Evolutionary conservation across 2,797 vertebrate species (phyloP), one percentile per base, ranked within the genome.

Genomic region (Helicolenus hilgendorfi): DNA sequence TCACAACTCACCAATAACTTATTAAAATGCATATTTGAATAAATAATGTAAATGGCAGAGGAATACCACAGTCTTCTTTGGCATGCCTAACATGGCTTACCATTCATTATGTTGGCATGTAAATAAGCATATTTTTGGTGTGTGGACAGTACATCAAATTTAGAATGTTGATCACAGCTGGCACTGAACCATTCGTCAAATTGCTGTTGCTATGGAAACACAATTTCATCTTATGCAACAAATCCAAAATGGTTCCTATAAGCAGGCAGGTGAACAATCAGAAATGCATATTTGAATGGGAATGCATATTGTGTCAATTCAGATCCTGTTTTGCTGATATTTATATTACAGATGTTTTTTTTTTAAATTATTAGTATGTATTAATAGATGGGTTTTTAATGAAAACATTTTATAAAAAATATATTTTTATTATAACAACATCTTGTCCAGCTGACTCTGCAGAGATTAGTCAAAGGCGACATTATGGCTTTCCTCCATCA

Each of bases 171-270:
- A 92, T 91, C 81, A 84, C 76, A 86, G 69, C 83, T 86, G 91
- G 78, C 71, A 80, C 49, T 33, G 33, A 74, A 74, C 82, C 71
- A 81, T 89, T 93, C 89, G 83, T 88, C 73, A 92, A 92, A 88
- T 81, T 83, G 85, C 62, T 79, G 93, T 96, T 95, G 90, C 93
- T 84, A 95, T 94, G 91, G 95, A 89, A 91, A 96, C 96, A 53
- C 65, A 65, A 71, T 53, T 85, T 77, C 75, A 18, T 68, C 86
- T 90, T 92, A 81, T 85, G 91, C 82, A 94, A 91, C 90, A 81
- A 75, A 86, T 70, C 63, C 56, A 74, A 87, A 92, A 89, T 75
- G 75, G 80, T 76, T 87, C 79, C 63, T 62, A 60, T 75, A 79
- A 76, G 7, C 20, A 62, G 75, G 67, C 81, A 85, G 77, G 82